Percentiles rank a stretch among this genome's conserved stretches.
Conservation (phyloP, 23 tunicate genomes). For the Clavelina lepadiformis region DNA sequence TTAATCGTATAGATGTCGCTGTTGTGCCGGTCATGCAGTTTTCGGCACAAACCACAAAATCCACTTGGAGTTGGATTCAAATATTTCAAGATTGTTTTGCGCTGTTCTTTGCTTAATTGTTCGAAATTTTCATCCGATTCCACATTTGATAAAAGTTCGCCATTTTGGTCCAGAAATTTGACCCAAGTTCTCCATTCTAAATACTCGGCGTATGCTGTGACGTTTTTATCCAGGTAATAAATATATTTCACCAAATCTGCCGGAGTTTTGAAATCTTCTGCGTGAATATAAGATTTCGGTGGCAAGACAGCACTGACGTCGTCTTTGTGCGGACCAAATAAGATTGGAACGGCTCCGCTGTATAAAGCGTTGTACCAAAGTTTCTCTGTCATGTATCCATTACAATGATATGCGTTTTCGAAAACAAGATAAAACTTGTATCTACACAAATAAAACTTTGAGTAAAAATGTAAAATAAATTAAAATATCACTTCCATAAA, state of each 20-base stretch:
- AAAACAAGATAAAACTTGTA: slow-evolving; percentile 54
- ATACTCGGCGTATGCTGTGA: slow-evolving; percentile 21
- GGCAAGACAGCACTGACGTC: slow-evolving; percentile 13
- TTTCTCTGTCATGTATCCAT: slow-evolving; percentile 23
- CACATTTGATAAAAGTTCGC: too few relatives aligned
- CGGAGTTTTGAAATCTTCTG: slow-evolving; percentile 12
- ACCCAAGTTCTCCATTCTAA: slow-evolving; percentile 25
- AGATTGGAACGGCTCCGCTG: slow-evolving; percentile 7
- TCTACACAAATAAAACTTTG: too few relatives aligned
- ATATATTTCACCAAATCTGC: slow-evolving; percentile 1
- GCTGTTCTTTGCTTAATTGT: too few relatives aligned
- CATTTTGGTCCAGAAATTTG: too few relatives aligned
- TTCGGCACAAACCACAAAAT: too few relatives aligned
- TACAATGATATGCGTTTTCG: slow-evolving; percentile 39
- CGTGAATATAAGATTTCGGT: slow-evolving; percentile 12
- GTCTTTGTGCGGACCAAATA: slow-evolving; percentile 26
- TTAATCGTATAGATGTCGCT: too few relatives aligned
- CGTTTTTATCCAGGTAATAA: slow-evolving; percentile 3
- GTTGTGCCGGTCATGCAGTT: too few relatives aligned
- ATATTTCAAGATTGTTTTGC: too few relatives aligned
- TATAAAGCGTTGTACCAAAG: slow-evolving; percentile 27
- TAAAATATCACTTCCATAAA: too few relatives aligned
- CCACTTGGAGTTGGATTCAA: too few relatives aligned
- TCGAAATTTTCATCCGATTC: too few relatives aligned
- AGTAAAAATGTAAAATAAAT: too few relatives aligned